Conservation (phyloP, 2,888 invertebrate genomes). For the Pollenia amentaria region DNA sequence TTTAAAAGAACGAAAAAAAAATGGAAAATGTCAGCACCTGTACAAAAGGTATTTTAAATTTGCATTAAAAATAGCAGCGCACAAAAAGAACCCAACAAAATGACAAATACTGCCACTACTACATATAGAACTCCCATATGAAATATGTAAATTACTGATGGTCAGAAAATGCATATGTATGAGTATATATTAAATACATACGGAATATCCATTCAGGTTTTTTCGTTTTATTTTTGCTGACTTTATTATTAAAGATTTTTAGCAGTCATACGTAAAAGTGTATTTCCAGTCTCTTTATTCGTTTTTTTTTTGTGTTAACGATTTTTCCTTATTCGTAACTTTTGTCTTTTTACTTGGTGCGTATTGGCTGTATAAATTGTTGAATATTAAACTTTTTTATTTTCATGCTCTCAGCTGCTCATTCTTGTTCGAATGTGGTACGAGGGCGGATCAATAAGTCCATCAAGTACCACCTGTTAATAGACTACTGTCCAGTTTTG, state of each 20-base stretch:
- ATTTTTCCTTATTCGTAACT: slow-evolving; percentile 38
- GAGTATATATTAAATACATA: slow-evolving; percentile 13
- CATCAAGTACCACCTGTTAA: too few species aligned
- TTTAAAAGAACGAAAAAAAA: slow-evolving; percentile 24
- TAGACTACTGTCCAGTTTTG: too few species aligned
- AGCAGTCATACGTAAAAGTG: slow-evolving; percentile 62
- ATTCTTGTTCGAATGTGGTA: not conserved
- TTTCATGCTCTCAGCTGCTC: slow-evolving; percentile 22
- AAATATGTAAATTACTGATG: slow-evolving; percentile 15
- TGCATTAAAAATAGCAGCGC: slow-evolving; percentile 23
- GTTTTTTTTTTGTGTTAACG: slow-evolving; percentile 15
- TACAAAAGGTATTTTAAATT: slow-evolving; percentile 31
- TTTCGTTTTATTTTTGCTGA: slow-evolving; percentile 6
- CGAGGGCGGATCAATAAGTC: too few species aligned
- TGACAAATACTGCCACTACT: not conserved
- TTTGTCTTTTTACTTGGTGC: slow-evolving; percentile 25
- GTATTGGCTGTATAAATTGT: not conserved
- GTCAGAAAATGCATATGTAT: not conserved
- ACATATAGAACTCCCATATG: not conserved
- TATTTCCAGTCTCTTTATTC: slow-evolving; percentile 3
- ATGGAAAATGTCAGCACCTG: slow-evolving; percentile 16
- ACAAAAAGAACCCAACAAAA: not conserved
- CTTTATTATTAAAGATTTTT: slow-evolving; percentile 56
- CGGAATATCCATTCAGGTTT: not conserved
- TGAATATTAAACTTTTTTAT: slow-evolving; percentile 27